phyloP scores from a whole-genome alignment of 1,140 invertebrate species.

The Solen grandis region DNA sequence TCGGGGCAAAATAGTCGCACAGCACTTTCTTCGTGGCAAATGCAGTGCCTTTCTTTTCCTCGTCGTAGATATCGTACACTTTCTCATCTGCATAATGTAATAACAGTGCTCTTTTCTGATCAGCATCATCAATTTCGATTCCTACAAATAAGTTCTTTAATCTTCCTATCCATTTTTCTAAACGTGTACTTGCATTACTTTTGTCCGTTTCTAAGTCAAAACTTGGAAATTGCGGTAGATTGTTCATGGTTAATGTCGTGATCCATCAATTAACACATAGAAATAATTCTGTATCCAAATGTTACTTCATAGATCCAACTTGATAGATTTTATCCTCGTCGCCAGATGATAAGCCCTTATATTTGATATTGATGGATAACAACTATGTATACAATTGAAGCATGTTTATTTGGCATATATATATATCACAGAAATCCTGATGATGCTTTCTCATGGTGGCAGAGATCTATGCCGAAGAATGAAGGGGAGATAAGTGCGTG shows the following conservation, averaged over 20 bases:
- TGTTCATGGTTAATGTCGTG: conserved; percentile 25
- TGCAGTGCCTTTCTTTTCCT: conserved; percentile 28
- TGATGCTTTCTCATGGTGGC: too few species aligned
- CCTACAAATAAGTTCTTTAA: conserved; percentile 54
- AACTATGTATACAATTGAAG: too few species aligned
- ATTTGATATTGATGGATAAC: too few species aligned
- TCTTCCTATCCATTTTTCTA: conserved; percentile 43
- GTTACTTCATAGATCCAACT: too few species aligned
- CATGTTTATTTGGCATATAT: too few species aligned
- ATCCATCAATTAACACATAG: conserved; percentile 32
- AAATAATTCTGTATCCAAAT: neutral
- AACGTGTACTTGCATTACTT: conserved; percentile 40
- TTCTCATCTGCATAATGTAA: conserved; percentile 53
- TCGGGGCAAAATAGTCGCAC: conserved; percentile 77
- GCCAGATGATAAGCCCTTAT: too few species aligned
- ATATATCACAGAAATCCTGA: too few species aligned
- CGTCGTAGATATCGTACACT: conserved; percentile 49
- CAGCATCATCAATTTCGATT: conserved; percentile 49
- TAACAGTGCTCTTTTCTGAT: conserved; percentile 53
- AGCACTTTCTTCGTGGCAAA: conserved; percentile 43
- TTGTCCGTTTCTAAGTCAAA: conserved; percentile 40
- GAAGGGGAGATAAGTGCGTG: too few species aligned
- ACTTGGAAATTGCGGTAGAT: conserved; percentile 31
- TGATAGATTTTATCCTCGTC: too few species aligned
- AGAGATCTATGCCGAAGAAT: too few species aligned